Percentiles rank a stretch among this genome's conserved stretches.
phyloP scores from a whole-genome alignment of 2,888 invertebrate genomes.

The Tinea pellionella region DNA sequence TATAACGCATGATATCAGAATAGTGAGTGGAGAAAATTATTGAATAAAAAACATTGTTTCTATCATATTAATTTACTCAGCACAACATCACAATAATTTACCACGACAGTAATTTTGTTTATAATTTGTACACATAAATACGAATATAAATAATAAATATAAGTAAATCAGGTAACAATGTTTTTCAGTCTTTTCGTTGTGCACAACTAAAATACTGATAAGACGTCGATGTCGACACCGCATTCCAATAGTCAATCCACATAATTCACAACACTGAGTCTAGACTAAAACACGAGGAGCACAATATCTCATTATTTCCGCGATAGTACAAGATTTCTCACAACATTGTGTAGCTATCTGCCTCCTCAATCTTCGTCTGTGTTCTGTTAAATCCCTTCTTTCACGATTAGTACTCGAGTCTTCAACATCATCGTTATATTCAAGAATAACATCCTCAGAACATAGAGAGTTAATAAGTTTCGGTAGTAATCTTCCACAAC shows the following conservation, averaged over 20 bases:
- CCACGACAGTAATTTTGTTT: neutral
- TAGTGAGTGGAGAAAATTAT: slow-evolving; percentile 15
- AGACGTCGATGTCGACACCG: neutral
- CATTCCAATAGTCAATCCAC: neutral
- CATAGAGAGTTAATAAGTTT: neutral
- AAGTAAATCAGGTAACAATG: slow-evolving; percentile 6
- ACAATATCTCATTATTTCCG: slow-evolving; percentile 48
- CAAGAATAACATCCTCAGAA: neutral
- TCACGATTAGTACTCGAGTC: neutral
- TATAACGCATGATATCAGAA: slow-evolving; percentile 30
- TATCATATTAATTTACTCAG: slow-evolving; percentile 3
- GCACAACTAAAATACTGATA: slow-evolving; percentile 8
- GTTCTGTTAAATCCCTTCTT: neutral
- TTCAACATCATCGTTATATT: neutral
- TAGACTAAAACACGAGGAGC: neutral
- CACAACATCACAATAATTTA: slow-evolving; percentile 1
- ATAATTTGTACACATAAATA: neutral
- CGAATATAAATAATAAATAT: neutral
- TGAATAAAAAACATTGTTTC: slow-evolving; percentile 14
- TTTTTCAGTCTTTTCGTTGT: neutral
- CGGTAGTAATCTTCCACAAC: slow-evolving; percentile 2
- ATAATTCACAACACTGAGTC: neutral
- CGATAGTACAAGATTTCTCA: slow-evolving; percentile 36
- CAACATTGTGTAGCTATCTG: slow-evolving; percentile 48
- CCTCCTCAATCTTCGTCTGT: slow-evolving; percentile 29